Conservation (phyloP, 2,797 vertebrate species). For the Bradypodion pumilum region DNA sequence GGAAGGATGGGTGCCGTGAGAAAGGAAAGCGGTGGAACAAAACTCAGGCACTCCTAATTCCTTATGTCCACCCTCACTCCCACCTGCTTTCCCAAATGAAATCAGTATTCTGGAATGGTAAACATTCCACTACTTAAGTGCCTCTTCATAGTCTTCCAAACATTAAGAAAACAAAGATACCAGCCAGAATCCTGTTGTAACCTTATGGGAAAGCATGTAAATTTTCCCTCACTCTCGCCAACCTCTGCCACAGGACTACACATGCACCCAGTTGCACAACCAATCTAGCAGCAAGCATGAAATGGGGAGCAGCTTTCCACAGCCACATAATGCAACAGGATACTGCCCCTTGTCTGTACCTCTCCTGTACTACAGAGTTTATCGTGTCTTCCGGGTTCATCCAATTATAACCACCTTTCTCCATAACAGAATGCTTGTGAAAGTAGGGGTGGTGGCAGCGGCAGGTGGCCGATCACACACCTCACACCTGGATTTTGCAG, state of each 20-base stretch:
- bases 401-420: no score
- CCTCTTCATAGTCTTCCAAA: neutral
- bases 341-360: neutral
- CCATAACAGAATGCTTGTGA: neutral
- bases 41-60: neutral
- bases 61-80: neutral
- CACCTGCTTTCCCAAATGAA: neutral
- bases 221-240: no score
- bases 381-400: neutral
- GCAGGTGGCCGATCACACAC: neutral
- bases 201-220: no score
- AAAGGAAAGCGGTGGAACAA: neutral
- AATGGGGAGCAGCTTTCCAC: no score
- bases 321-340: no score
- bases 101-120: neutral
- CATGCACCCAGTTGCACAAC: no score
- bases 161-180: neutral
- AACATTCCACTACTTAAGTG: neutral
- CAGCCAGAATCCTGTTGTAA: no score
- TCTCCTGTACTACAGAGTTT: neutral
- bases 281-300: no score
- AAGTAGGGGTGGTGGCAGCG: neutral
- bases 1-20: neutral
- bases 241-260: no score
- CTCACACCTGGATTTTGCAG: neutral